phyloP scores from a whole-genome alignment of 1,140 invertebrate genomes.

The Drepana arcuata region DNA sequence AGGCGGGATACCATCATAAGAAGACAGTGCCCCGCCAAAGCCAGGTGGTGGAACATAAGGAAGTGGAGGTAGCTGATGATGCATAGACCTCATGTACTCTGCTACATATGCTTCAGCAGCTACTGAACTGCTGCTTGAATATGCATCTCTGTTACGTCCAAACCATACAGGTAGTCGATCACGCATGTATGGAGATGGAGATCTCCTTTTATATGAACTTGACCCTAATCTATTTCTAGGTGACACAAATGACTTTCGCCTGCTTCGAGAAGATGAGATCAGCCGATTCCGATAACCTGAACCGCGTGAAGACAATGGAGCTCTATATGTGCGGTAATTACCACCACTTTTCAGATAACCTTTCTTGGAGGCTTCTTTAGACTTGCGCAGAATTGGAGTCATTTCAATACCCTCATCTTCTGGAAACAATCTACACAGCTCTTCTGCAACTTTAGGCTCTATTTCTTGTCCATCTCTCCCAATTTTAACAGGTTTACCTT shows the following conservation, averaged over 20 bases:
- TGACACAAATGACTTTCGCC: conserved; percentile 68
- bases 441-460: conserved; percentile 94
- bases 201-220: conserved; percentile 72
- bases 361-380: conserved; percentile 86
- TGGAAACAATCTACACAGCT: conserved; percentile 94
- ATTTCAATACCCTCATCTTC: conserved; percentile 95
- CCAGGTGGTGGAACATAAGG: conserved; percentile 79
- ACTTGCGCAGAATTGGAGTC: conserved; percentile 89
- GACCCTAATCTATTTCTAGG: conserved; percentile 62
- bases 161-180: conserved; percentile 64
- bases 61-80: conserved; percentile 82
- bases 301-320: conserved; percentile 52
- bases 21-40: conserved; percentile 69
- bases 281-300: conserved; percentile 55
- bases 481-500: conserved; percentile 98
- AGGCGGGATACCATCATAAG: conserved; percentile 82
- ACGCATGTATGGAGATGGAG: conserved; percentile 69
- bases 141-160: conserved; percentile 60
- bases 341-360: conserved; percentile 72
- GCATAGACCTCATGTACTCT: conserved; percentile 87
- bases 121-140: conserved; percentile 72
- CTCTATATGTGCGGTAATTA: conserved; percentile 65
- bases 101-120: conserved; percentile 83
- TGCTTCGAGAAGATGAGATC: conserved; percentile 51
- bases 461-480: conserved; percentile 98